Percentiles rank a stretch among this genome's conserved stretches.
Evolutionary conservation across 2,888 invertebrate species (phyloP).

Genomic region (Camptogramma bilineatum): DNA sequence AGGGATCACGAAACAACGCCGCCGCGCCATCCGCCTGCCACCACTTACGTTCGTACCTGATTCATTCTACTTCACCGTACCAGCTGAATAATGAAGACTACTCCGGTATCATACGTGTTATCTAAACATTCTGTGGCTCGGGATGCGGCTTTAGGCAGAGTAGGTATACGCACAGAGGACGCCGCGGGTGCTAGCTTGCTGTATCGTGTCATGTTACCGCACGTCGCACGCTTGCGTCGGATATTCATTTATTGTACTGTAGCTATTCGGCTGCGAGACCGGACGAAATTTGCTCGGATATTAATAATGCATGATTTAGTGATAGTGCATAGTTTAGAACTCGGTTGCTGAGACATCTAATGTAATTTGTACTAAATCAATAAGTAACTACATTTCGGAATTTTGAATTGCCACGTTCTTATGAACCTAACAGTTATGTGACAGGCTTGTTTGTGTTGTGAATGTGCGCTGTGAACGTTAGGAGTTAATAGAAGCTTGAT

Average conservation of each 20-base stretch:
- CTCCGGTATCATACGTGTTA: not conserved
- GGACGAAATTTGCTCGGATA: constrained; percentile 55
- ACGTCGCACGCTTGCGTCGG: constrained; percentile 62
- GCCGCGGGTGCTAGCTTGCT: constrained; percentile 39
- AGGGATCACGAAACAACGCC: constrained; percentile 49
- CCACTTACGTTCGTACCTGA: constrained; percentile 23
- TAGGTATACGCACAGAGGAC: constrained; percentile 33
- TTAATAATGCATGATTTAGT: constrained; percentile 55
- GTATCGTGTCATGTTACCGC: constrained; percentile 27
- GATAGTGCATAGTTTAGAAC: constrained; percentile 68
- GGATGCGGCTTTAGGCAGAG: constrained; percentile 21
- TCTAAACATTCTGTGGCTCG: not conserved
- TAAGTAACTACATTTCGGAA: constrained; percentile 34
- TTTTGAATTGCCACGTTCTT: constrained; percentile 15
- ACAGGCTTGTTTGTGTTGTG: constrained; percentile 25
- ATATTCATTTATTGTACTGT: constrained; percentile 26
- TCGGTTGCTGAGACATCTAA: constrained; percentile 53
- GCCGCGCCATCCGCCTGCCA: constrained; percentile 35
- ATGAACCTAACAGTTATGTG: constrained; percentile 10
- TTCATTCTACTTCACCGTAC: constrained; percentile 45
- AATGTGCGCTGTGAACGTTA: constrained; percentile 27
- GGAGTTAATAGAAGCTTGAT: constrained; percentile 14
- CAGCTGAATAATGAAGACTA: constrained; percentile 28
- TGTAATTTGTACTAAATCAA: constrained; percentile 42
- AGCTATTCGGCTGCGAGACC: constrained; percentile 32